Evolutionary conservation across 1,140 invertebrate species (phyloP).

Genomic region (Heliconius hewitsoni): DNA sequence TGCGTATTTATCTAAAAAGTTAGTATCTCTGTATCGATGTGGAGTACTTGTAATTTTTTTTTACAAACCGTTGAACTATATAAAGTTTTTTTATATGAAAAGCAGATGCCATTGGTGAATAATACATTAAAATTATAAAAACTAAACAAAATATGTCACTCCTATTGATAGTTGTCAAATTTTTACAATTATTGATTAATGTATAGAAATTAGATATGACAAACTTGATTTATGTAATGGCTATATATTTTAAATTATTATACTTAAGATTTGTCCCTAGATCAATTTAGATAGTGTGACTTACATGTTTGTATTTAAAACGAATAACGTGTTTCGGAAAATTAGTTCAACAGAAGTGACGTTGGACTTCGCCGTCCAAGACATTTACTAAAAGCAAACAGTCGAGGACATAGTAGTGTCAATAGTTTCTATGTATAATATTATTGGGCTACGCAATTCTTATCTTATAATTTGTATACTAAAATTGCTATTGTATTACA

Average conservation of each 20-base stretch:
- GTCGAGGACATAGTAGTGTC: neutral
- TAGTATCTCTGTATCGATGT: neutral
- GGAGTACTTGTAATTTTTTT: neutral
- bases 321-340: neutral
- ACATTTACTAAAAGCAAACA: neutral
- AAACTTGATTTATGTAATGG: neutral
- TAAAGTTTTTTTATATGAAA: neutral
- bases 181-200: neutral
- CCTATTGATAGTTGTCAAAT: constrained; percentile 5
- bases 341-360: neutral
- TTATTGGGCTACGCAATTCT: neutral
- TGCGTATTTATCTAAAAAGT: constrained; percentile 23
- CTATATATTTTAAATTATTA: neutral
- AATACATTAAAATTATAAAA: neutral
- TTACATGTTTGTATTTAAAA: neutral
- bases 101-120: neutral
- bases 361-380: neutral
- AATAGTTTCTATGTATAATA: neutral
- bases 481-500: no score
- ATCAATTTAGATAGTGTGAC: neutral
- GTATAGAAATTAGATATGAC: neutral
- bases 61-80: neutral
- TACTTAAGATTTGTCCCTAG: neutral
- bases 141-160: neutral
- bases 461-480: no score